These are phyloP conservation scores for Oegoconia quadripuncta DNA, from an alignment of 2,888 invertebrate genomes.

Conservation along the genomic window DNA sequence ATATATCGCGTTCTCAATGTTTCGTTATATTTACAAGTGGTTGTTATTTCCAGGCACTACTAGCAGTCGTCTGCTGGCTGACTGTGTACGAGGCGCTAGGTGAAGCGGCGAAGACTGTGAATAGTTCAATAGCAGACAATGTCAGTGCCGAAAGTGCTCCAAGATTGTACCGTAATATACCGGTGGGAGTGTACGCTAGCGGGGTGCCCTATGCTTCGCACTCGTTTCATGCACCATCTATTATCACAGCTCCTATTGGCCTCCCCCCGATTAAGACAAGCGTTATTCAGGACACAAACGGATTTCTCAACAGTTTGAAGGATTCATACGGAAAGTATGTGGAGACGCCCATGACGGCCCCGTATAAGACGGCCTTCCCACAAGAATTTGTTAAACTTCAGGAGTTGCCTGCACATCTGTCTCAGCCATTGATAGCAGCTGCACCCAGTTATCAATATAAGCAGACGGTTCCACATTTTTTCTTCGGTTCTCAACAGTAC, in stretches of 20 bases:
- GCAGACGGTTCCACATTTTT: constrained; percentile 44
- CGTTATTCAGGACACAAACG: constrained; percentile 43
- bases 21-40: too few relatives aligned
- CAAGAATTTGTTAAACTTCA: constrained; percentile 64
- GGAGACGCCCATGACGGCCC: constrained; percentile 45
- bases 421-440: constrained; percentile 52
- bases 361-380: constrained; percentile 54
- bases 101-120: constrained; percentile 34
- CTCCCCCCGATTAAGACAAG: constrained; percentile 41
- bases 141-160: constrained; percentile 53
- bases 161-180: constrained; percentile 52
- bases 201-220: constrained; percentile 57
- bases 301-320: constrained; percentile 55
- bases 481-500: constrained; percentile 45
- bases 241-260: constrained; percentile 39
- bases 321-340: constrained; percentile 70
- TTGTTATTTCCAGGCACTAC: constrained; percentile 53
- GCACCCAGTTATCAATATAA: constrained; percentile 46
- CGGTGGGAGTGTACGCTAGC: constrained; percentile 58
- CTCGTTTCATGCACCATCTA: constrained; percentile 52
- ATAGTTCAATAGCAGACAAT: constrained; percentile 43
- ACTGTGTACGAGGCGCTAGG: constrained; percentile 35
- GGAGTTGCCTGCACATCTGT: constrained; percentile 60
- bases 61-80: constrained; percentile 51
- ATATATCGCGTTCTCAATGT: constrained; percentile 3